Percentiles rank a stretch among this genome's conserved stretches.
Conservation (phyloP, 2,797 vertebrate genomes). For the Thaleichthys pacificus region DNA sequence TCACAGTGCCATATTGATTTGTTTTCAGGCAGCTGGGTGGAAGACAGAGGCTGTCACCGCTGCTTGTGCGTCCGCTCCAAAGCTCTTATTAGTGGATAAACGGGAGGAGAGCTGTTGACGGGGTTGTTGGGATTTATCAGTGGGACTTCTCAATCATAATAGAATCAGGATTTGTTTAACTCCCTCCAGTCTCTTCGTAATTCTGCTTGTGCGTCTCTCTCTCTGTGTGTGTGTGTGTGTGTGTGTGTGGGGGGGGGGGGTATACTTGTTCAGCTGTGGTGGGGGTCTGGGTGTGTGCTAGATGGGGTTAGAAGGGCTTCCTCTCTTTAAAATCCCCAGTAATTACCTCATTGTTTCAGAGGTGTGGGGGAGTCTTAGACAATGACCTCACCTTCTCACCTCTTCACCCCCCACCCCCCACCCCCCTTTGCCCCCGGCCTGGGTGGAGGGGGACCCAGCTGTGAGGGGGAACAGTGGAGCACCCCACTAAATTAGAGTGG, state of each 20-base stretch:
- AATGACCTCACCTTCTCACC: conserved; percentile 41
- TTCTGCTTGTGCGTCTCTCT: conserved; percentile 22
- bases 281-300: conserved; percentile 30
- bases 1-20: conserved; percentile 53
- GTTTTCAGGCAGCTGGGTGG: conserved; percentile 54
- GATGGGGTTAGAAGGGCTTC: conserved; percentile 38
- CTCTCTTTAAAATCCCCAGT: conserved; percentile 46
- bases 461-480: conserved; percentile 48
- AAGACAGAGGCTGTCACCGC: conserved; percentile 67
- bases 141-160: conserved; percentile 42
- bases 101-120: conserved; percentile 53
- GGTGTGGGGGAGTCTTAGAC: conserved; percentile 28
- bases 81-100: conserved; percentile 52
- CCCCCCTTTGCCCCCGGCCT: background rate
- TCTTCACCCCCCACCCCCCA: background rate
- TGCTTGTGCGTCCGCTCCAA: conserved; percentile 58
- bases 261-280: conserved; percentile 30
- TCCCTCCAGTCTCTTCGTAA: conserved; percentile 1
- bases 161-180: conserved; percentile 27
- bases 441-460: conserved; percentile 59
- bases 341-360: conserved; percentile 70
- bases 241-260: background rate
- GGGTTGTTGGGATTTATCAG: conserved; percentile 41
- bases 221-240: background rate
- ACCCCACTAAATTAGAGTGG: conserved; percentile 45